A percentile compares a stretch with the other conserved stretches of the same genome.
Conservation (phyloP, 2,113 vertebrate species). For the Copsychus sechellarum region DNA sequence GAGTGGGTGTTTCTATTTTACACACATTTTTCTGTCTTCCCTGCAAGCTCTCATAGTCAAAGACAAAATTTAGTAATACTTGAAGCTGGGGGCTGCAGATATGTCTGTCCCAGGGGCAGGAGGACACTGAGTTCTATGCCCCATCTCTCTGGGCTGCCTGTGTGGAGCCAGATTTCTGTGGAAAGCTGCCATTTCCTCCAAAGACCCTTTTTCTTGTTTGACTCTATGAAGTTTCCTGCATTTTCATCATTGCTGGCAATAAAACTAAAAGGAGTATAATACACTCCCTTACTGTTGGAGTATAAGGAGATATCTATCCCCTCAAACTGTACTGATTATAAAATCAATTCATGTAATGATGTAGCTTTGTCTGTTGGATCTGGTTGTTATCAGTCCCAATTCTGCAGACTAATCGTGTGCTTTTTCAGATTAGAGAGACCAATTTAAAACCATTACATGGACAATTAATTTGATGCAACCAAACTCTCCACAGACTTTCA, state of each 20-base stretch:
- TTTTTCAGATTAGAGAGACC: constrained; percentile 37
- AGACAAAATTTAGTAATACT: background rate
- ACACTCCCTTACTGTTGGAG: background rate
- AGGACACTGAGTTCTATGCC: background rate
- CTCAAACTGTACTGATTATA: constrained; percentile 11
- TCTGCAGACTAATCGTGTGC: background rate
- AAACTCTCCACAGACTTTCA: constrained; percentile 29
- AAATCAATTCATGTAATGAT: constrained; percentile 38
- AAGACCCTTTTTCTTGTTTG: background rate
- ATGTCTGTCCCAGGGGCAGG: background rate
- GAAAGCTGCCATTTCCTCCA: background rate
- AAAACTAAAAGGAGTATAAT: background rate
- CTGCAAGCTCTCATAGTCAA: background rate
- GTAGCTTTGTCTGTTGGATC: background rate
- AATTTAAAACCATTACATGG: constrained; percentile 29
- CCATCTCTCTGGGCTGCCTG: background rate
- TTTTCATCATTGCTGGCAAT: background rate
- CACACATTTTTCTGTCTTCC: background rate
- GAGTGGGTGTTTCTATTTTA: background rate
- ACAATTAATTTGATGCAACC: constrained; percentile 50
- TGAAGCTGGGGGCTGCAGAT: fast-evolving
- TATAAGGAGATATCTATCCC: background rate
- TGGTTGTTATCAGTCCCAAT: background rate
- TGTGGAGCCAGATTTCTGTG: background rate
- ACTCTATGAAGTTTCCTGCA: background rate